Conservation (phyloP, 1,140 invertebrate genomes). For the Sycobia sp. region DNA sequence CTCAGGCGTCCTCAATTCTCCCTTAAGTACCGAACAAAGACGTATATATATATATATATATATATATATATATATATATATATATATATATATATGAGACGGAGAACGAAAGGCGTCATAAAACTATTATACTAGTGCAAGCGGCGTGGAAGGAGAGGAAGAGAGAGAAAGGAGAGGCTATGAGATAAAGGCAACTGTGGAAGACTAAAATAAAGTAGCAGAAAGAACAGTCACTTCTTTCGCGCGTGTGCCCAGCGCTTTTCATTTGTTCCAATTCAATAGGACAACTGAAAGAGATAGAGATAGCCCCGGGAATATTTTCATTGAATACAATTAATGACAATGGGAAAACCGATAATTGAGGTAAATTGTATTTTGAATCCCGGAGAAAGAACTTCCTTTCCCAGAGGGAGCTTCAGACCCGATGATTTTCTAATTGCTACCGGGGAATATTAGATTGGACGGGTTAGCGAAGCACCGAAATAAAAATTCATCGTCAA, state of each 20-base stretch:
- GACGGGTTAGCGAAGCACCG: too few relatives aligned
- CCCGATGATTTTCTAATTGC: conserved; percentile 22
- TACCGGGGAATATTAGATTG: conserved; percentile 5
- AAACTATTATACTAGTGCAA: conserved; percentile 19
- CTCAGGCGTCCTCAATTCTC: conserved; percentile 11
- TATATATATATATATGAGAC: too few relatives aligned
- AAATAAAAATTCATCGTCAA: too few relatives aligned
- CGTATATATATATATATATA: too few relatives aligned
- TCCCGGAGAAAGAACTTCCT: conserved; percentile 19
- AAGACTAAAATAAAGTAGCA: too few relatives aligned
- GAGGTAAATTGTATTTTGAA: conserved; percentile 33
- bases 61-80: too few relatives aligned
- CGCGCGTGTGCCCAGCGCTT: conserved; percentile 2
- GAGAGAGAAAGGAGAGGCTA: too few relatives aligned
- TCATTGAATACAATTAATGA: conserved; percentile 30
- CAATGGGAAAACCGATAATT: conserved; percentile 30
- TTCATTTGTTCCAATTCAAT: conserved; percentile 26
- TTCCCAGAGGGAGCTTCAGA: background rate
- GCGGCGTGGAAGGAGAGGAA: background rate
- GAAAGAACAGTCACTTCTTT: conserved; percentile 11
- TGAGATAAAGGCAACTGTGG: too few relatives aligned
- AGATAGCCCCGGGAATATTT: conserved; percentile 17
- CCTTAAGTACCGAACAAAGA: conserved; percentile 7
- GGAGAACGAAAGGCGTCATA: conserved; percentile 21
- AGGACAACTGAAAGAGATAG: background rate